Base-by-base conservation (phyloP, 1,140 invertebrate genomes). In the Danaus plexippus region DNA sequence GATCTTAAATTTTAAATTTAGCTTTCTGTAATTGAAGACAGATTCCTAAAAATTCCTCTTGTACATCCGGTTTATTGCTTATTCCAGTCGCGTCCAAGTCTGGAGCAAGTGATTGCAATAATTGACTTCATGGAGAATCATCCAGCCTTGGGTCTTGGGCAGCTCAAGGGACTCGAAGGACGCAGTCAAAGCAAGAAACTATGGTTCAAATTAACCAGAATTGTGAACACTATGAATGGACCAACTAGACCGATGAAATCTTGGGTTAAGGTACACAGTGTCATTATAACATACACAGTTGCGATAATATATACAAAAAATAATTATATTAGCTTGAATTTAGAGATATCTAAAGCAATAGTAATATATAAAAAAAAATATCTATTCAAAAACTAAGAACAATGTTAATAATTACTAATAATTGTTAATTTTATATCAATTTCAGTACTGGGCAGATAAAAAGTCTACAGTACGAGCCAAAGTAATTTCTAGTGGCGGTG, bases 111-210 rank as follows among this genome's bases (percentile, higher is more conserved):
- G 11, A 62, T 77, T 15, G 78, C 83, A 0, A 83, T 86, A 47
- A 75, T 85, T 7, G 76, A 82, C 42, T 87, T 87, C 59, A 84
- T 85, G 83, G 81, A 85, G 61, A 76, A 84, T 47, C 80, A 87
- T 54, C 75, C 71, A 47, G 59, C 67, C 2, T 61, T 87, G 42
- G 83, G 69, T 6, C 57, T 79, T 8, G 79, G 83, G 0, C 75
- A 81, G 48, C 49, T 87, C 47, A 63, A 79, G 57, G 81, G 80
- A 0, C 43, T 81, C 1, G 83, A 85, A 42, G 79, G 79, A 6
- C 64, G 83, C n/a, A 69, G 82, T 47, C 73, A 82, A 57, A 78
- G 80, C 52, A 86, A 86, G 51, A 82, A 74, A 46, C 66, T 86
- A 5, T 86, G 80, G 80, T 64, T 75, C 8, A 66, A 75, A 59